Conservation (phyloP, 2,113 vertebrate genomes). For the Cygnus atratus region DNA sequence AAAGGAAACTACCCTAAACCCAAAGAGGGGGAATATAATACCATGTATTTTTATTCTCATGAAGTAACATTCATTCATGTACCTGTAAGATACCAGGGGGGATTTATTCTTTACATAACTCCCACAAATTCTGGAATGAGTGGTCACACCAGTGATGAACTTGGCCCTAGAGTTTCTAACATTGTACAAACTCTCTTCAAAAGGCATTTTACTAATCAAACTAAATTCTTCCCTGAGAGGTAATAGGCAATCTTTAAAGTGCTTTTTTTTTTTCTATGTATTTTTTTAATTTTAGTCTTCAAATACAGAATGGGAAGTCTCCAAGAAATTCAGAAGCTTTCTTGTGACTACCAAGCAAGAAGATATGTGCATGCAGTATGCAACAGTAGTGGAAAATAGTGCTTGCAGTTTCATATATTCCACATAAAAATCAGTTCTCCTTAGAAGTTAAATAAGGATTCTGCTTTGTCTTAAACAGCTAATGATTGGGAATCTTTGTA, state of each 20-base stretch:
- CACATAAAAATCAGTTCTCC: not conserved
- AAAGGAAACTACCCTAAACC: not conserved
- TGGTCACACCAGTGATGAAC: not conserved
- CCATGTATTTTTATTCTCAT: not conserved
- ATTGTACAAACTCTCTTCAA: not conserved
- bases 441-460: not conserved
- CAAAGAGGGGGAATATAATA: not conserved
- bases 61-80: not conserved
- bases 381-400: not conserved
- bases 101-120: not conserved
- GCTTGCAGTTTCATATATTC: not conserved
- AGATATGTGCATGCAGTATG: not conserved
- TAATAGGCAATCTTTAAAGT: not conserved
- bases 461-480: not conserved
- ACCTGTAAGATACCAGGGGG: not conserved
- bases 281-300: not conserved
- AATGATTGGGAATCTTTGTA: not conserved
- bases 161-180: not conserved
- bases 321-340: not conserved
- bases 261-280: not conserved
- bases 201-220: not conserved
- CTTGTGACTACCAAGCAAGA: not conserved
- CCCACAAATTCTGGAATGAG: not conserved
- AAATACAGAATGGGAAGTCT: not conserved
- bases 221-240: not conserved